Evolutionary conservation across 2,113 vertebrate genomes (phyloP), one percentile per base, ranked within the genome.

Genomic region (Lepus timidus): DNA sequence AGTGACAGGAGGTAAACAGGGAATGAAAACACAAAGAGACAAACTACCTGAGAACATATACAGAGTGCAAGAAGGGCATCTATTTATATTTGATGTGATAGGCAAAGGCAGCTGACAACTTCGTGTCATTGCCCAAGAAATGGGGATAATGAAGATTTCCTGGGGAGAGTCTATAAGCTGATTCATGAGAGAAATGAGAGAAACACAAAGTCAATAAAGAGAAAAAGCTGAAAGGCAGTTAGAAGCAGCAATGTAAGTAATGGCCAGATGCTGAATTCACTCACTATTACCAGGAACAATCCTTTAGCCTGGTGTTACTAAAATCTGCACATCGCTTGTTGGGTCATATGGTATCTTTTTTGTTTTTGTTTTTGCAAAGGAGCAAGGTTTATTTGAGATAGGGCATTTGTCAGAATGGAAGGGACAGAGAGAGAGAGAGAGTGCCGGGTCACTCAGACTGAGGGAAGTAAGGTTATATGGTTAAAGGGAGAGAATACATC

Each of bases 151-250:
- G 22, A 92, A 3, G 20, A 65, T 49, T 84, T 93, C 39, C 73
- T 85, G 22, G 62, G 25, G 68, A 93, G 29, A 55, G 33, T 62
- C 23, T 58, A 13, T 86, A 85, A 78, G 22, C 55, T 89, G 78
- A 94, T n/a, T 93, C 67, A 51, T 4, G 27, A 61, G 73, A 91
- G 82, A 94, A 86, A 81, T 33, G 67, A 74, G 44, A 73, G 19
- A 96, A 82, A 55, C 36, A 6, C 44, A 58, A 87, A 91, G n/a
- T 88, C 36, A 71, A 29, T 55, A 51, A 81, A 61, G 1, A 68
- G 51, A 36, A 55, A 61, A 76, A 68, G 49, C 12, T 73, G 33
- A 71, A 67, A 71, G n/a, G 23, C 74, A 81, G 71, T 81, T 85
- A 49, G 67, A 85, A 62, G 27, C 27, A 64, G 19, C 31, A 49